Evolutionary conservation across 2,888 invertebrate species (phyloP).

Genomic region (Drosophila buzzatii): DNA sequence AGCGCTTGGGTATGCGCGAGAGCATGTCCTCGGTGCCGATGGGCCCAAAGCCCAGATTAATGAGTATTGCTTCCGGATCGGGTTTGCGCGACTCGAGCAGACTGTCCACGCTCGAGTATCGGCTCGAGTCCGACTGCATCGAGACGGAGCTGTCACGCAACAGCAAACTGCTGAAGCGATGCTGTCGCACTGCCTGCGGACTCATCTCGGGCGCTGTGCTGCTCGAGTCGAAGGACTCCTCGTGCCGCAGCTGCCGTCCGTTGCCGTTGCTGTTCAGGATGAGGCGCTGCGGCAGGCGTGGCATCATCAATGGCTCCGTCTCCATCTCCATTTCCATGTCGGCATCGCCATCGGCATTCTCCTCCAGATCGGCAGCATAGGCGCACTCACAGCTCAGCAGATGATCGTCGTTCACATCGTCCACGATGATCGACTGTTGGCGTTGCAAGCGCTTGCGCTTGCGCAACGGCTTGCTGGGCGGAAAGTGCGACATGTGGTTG

Average conservation of each 20-base stretch:
- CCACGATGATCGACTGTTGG: constrained; percentile 64
- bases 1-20: constrained; percentile 92
- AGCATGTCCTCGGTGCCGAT: constrained; percentile 89
- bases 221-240: constrained; percentile 63
- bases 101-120: constrained; percentile 92
- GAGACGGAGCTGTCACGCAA: constrained; percentile 84
- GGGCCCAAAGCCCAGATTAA: constrained; percentile 93
- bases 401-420: constrained; percentile 47
- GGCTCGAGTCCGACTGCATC: constrained; percentile 86
- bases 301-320: constrained; percentile 32
- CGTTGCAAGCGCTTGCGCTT: constrained; percentile 73
- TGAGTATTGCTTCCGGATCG: constrained; percentile 94
- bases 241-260: constrained; percentile 50
- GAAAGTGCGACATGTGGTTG: constrained; percentile 47
- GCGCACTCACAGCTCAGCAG: constrained; percentile 47
- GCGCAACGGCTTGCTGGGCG: constrained; percentile 67
- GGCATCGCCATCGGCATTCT: constrained; percentile 39
- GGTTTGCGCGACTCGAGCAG: constrained; percentile 93
- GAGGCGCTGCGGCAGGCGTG: constrained; percentile 50
- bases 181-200: constrained; percentile 64
- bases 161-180: constrained; percentile 70
- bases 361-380: constrained; percentile 64
- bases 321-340: constrained; percentile 20
- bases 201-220: constrained; percentile 72
- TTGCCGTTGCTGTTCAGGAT: constrained; percentile 30